Evolutionary conservation across 2,797 vertebrate species (phyloP).

Genomic region (Molossus alvarezi): DNA sequence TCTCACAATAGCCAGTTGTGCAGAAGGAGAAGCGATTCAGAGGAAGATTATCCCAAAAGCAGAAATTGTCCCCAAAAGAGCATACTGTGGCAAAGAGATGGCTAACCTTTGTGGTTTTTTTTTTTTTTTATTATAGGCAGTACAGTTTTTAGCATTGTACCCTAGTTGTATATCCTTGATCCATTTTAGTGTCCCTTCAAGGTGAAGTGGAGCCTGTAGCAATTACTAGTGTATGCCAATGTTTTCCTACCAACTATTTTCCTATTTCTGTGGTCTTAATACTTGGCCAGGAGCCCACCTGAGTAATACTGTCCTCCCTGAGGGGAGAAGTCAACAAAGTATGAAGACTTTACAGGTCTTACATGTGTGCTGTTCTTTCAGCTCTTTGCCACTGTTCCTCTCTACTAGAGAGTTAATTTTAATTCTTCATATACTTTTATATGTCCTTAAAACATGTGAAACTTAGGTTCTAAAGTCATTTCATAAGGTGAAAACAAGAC

Average conservation of each 20-base stretch:
- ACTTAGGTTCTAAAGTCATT: neutral
- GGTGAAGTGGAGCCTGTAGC: neutral
- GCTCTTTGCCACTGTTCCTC: neutral
- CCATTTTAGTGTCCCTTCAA: neutral
- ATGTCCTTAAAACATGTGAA: neutral
- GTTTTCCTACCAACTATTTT: neutral
- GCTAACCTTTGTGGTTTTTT: neutral
- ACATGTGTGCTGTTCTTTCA: neutral
- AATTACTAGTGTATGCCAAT: neutral
- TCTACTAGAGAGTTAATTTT: slow-evolving; percentile 24
- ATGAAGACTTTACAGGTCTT: neutral
- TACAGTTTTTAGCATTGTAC: neutral
- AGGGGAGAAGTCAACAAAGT: neutral
- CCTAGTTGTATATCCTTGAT: neutral
- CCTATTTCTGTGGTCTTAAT: neutral
- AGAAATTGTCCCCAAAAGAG: neutral
- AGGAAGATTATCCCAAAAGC: slow-evolving; percentile 33
- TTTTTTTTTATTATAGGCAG: neutral
- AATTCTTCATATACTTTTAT: slow-evolving; percentile 33
- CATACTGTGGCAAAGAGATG: neutral
- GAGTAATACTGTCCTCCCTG: neutral
- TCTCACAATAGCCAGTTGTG: neutral
- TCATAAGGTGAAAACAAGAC: neutral
- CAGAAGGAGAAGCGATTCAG: neutral
- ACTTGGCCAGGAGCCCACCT: slow-evolving; percentile 12